Base-by-base conservation (phyloP, 2,888 invertebrate genomes). In the Leucophenga maculata region DNA sequence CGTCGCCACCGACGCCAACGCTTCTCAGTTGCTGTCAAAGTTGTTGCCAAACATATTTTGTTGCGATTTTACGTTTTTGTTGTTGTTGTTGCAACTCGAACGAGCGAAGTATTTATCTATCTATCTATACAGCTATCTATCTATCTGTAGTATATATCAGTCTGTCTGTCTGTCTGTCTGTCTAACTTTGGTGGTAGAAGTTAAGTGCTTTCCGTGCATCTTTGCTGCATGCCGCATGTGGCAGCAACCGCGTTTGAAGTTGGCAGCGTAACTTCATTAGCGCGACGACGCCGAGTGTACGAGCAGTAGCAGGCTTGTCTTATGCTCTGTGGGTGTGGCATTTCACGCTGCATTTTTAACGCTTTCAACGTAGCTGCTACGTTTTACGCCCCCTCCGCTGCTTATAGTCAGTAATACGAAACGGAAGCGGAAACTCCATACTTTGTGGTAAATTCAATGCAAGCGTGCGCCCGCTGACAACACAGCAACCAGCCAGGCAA, bases 261-360 rank as follows among this genome's bases (percentile, higher is more conserved):
- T 14, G 54, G 3, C 14, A 72, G 66, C 74, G 71, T 74, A 74
- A 74, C 74, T 74, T 72, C 72, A 74, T 74, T 74, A 74, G 74
- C 67, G 68, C 59, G 67, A 68, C 69, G 46, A 16, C 59, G 67
- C 65, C 69, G 46, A 16, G 59, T 31, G 6, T 11, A n/a, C 16
- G 50, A n/a, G 26, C 2, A 3, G 26, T 26, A 26, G 26, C 26
- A 26, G 26, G 26, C 3, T 26, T 26, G 26, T 26, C 26, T 26
- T 26, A 26, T 3, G 26, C 26, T 8, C n/a, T 6, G 14, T 44
- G 55, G 54, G 55, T 67, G 67, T 57, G 59, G 55, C 57, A 32
- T 67, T 57, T 48, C 32, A 31, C 57, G 20, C 39, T 60, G 44
- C 44, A 60, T 22, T 26, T 16, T 48, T 26, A 14, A 22, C 16